These are phyloP conservation scores for Zosterops hypoxanthus DNA, from an alignment of 2,113 vertebrate genomes.

Conservation along the genomic window DNA sequence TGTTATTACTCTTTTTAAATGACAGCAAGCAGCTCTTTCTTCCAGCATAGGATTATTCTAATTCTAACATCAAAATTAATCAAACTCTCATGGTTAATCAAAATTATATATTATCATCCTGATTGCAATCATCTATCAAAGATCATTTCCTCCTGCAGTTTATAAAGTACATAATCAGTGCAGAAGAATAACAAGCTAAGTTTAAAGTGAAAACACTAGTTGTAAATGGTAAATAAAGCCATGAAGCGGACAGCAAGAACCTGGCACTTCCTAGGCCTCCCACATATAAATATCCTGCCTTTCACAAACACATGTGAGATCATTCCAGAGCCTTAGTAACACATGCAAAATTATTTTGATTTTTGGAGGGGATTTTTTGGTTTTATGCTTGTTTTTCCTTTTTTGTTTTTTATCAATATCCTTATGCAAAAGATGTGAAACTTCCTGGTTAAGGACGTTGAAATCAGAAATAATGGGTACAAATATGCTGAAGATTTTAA, in stretches of 20 bases:
- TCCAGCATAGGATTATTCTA: slow-evolving; percentile 47
- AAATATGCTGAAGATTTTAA: background rate
- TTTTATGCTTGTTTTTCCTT: background rate
- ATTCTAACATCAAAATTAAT: slow-evolving; percentile 76
- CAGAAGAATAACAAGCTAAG: slow-evolving; percentile 39
- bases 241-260: background rate
- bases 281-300: background rate
- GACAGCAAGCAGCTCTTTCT: slow-evolving; percentile 52
- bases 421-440: background rate
- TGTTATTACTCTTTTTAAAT: slow-evolving; percentile 32
- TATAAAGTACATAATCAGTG: slow-evolving; percentile 67
- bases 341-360: background rate
- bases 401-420: fast-evolving
- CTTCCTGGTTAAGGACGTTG: background rate
- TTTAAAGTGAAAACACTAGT: background rate
- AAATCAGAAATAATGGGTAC: background rate
- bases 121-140: slow-evolving; percentile 81
- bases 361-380: background rate
- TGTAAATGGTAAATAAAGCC: background rate
- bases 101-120: slow-evolving; percentile 77
- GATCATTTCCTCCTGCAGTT: slow-evolving; percentile 69
- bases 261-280: background rate
- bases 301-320: background rate
- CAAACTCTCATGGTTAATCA: slow-evolving; percentile 78
- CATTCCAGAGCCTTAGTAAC: background rate